These are phyloP conservation scores for Tetrax tetrax DNA, from an alignment of 2,113 vertebrate genomes.

Conservation along the genomic window DNA sequence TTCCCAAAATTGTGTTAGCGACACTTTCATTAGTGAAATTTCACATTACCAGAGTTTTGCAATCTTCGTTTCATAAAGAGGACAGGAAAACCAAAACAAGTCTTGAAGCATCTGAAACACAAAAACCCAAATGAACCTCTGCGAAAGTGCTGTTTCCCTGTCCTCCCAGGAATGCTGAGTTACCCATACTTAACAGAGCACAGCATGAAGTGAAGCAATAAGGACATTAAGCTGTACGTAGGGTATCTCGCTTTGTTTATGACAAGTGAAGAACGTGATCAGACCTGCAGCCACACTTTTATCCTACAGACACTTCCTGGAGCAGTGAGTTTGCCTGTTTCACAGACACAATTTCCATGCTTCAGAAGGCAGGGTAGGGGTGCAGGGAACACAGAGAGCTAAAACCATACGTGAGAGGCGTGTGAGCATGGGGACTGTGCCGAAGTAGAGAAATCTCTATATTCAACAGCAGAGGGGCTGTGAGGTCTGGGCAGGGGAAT, in stretches of 20 bases:
- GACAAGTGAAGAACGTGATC: background rate
- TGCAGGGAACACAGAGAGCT: background rate
- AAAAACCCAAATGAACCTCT: background rate
- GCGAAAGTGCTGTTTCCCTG: background rate
- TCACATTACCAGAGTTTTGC: background rate
- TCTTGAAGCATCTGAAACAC: background rate
- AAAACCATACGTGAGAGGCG: rapidly evolving
- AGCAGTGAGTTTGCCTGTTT: background rate
- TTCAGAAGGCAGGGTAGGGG: background rate
- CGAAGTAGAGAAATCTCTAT: background rate
- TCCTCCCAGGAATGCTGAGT: background rate
- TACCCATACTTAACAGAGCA: background rate
- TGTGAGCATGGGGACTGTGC: background rate
- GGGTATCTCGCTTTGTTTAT: background rate
- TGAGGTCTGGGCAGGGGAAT: background rate
- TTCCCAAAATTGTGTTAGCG: background rate
- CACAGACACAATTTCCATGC: background rate
- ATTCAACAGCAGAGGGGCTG: background rate
- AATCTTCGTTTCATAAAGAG: background rate
- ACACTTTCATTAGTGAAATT: background rate
- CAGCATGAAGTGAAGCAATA: background rate
- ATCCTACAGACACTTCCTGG: background rate
- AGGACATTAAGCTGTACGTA: background rate
- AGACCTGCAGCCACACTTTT: background rate
- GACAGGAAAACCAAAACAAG: background rate